Percentiles rank a stretch among this genome's conserved stretches.
Evolutionary conservation across 1,140 invertebrate genomes (phyloP).

Genomic region (Cataglyphis hispanica): DNA sequence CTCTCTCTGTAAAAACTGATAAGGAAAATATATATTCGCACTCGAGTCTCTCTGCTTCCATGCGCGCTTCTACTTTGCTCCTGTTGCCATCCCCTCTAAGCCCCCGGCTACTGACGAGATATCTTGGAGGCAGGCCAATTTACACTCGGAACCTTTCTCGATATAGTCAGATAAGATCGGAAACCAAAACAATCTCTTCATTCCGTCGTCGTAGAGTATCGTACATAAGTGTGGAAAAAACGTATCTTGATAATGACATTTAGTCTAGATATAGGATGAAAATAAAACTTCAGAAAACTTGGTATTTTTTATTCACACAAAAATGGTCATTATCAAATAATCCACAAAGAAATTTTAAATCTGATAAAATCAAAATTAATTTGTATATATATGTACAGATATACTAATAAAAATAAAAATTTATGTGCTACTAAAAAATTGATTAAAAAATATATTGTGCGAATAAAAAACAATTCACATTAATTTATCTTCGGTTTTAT

Average conservation of each 20-base stretch:
- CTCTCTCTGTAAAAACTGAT: constrained; percentile 70
- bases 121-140: constrained; percentile 72
- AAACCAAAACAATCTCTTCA: constrained; percentile 66
- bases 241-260: not conserved
- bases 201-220: constrained; percentile 21
- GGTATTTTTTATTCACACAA: not conserved
- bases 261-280: not conserved
- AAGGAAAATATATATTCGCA: constrained; percentile 72
- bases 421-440: not conserved
- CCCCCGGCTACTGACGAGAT: constrained; percentile 69
- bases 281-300: not conserved
- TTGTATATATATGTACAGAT: not conserved
- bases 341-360: not conserved
- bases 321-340: not conserved
- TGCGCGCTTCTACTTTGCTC: not conserved
- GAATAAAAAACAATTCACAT: not conserved
- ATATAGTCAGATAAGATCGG: constrained; percentile 53
- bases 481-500: not conserved
- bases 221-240: not conserved
- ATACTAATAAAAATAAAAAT: not conserved
- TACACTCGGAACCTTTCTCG: constrained; percentile 55
- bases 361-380: not conserved
- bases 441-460: not conserved
- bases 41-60: constrained; percentile 58
- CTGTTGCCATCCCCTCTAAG: constrained; percentile 32